Conservation (phyloP, 2,797 vertebrate genomes). For the Rhynchonycteris naso region DNA sequence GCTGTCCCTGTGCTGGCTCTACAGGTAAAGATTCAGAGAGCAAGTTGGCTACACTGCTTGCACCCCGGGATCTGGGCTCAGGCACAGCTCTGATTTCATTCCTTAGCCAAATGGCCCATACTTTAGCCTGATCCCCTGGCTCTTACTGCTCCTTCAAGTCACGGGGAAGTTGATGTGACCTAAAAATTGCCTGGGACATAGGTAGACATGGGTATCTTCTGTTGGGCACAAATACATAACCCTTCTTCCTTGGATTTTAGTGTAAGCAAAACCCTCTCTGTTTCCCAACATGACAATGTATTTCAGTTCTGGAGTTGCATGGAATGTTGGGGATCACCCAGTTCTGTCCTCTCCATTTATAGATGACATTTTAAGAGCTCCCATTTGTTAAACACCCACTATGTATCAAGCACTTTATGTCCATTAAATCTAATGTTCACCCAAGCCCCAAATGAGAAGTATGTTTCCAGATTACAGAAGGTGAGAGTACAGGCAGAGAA, state of each 20-base stretch:
- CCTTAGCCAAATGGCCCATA: neutral
- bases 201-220: neutral
- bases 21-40: neutral
- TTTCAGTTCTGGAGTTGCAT: neutral
- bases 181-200: neutral
- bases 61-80: neutral
- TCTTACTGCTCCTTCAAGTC: neutral
- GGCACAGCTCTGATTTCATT: neutral
- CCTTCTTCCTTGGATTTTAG: neutral
- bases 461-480: neutral
- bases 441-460: neutral
- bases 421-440: neutral
- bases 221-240: neutral
- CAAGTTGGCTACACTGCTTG: accelerated
- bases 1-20: neutral
- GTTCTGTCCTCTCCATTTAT: neutral
- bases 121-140: neutral
- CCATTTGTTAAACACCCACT: neutral
- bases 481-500: neutral
- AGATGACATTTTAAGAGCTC: neutral
- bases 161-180: neutral
- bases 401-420: neutral
- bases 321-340: neutral
- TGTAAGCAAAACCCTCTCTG: neutral
- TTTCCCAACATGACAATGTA: neutral